Conservation (phyloP, 2,888 invertebrate species). For the Cyrtodaria siliqua region DNA sequence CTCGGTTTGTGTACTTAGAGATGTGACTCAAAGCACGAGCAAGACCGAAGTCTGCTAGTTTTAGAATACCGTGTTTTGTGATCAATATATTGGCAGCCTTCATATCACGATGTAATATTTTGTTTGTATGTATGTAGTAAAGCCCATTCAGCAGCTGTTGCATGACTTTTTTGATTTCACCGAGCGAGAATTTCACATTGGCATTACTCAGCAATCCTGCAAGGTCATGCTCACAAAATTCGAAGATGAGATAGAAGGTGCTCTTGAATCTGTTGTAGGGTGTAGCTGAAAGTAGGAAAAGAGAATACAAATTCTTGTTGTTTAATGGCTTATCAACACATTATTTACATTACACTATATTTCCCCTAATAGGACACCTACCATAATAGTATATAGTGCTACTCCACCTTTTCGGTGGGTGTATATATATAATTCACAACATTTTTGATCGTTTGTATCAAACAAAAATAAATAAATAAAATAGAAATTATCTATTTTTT, state of each 20-base stretch:
- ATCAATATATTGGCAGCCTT: conserved; percentile 99
- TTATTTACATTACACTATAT: too few species aligned
- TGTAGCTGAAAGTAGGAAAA: conserved; percentile 86
- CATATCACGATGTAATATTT: conserved; percentile 91
- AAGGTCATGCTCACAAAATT: conserved; percentile 99
- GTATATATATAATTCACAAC: too few species aligned
- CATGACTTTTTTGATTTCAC: conserved; percentile 97
- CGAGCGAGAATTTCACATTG: conserved; percentile 97
- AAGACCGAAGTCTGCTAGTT: conserved; percentile 98
- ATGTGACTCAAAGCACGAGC: conserved; percentile 97
- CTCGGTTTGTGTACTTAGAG: conserved; percentile 97
- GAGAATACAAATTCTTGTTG: too few species aligned
- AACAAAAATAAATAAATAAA: too few species aligned
- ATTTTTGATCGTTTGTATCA: too few species aligned
- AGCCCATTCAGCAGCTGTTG: conserved; percentile 92
- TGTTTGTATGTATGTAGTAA: conserved; percentile 98
- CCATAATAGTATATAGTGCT: too few species aligned
- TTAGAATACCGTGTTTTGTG: conserved; percentile 94
- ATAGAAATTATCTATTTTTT: too few species aligned
- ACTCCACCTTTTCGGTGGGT: too few species aligned
- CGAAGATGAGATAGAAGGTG: conserved; percentile 98
- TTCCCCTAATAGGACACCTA: too few species aligned
- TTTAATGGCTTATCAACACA: too few species aligned
- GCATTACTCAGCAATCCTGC: conserved; percentile 98
- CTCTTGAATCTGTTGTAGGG: conserved; percentile 92